Base-by-base conservation (phyloP, 2,797 vertebrate species). In the Tragopan temminckii region DNA sequence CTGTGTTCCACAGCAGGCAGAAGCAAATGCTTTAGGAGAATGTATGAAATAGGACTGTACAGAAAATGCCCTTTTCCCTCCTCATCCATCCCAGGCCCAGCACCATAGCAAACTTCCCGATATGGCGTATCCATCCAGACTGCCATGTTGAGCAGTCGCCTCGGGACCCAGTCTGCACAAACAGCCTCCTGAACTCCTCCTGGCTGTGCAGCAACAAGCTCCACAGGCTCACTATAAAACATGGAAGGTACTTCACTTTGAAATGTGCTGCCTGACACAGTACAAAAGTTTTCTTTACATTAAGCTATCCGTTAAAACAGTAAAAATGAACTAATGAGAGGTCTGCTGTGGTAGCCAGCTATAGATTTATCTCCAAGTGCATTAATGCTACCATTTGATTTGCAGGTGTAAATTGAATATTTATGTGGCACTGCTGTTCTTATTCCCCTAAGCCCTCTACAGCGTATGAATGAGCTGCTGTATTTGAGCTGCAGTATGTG, bases 371-470 rank as follows among this genome's bases (percentile, higher is more conserved):
- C 50, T 85, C 76, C 58, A 77, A 80, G 79, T 27, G 61, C 83
- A 35, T 68, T 90, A 90, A 93, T 59, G 57, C 43, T 90, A 35
- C 69, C 79, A 36, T 66, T n/a, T 91, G 91, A 90, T 91, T 93
- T 94, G 78, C 64, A 90, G 90, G 43, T 92, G 82, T 88, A 88
- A 96, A 91, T 70, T 25, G 6, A 23, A 13, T 20, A 8, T 95
- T 86, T 84, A 89, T 88, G 68, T 81, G 94, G 45, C 63, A 52
- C 35, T 46, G 58, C 55, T 94, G 72, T 27, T 89, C 89, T 90
- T 58, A 64, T 84, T 92, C 48, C 67, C 64, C 42, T 66, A 72
- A 78, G 71, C 38, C 52, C 55, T 83, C 62, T 70, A n/a, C 59
- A 79, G 78, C 17, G 19, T 83, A 57, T 85, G 80, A 92, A 85